A percentile compares a stretch with the other conserved stretches of the same genome.
phyloP scores from a whole-genome alignment of 2,113 vertebrate genomes.

The Pelobates fuscus region DNA sequence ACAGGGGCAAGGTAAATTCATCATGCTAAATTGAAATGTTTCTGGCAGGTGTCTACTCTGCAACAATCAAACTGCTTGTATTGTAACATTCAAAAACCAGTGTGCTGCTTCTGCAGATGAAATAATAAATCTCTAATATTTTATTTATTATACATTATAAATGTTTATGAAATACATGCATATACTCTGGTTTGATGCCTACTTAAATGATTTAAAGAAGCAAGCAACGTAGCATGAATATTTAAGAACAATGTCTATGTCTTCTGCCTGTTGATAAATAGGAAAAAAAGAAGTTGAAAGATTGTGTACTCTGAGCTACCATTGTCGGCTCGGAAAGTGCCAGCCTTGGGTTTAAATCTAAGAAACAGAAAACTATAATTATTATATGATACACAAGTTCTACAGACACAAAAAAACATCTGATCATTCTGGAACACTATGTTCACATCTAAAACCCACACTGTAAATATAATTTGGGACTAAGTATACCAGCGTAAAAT shows the following conservation, averaged over 20 bases:
- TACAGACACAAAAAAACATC: neutral
- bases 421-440: neutral
- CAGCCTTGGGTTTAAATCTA: neutral
- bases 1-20: conserved; percentile 86
- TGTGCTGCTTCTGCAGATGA: conserved; percentile 52
- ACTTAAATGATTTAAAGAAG: neutral
- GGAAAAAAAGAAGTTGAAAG: neutral
- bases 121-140: conserved; percentile 49
- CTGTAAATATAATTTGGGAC: no score
- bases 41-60: conserved; percentile 88
- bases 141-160: conserved; percentile 61
- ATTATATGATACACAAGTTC: neutral
- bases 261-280: conserved; percentile 8
- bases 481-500: no score
- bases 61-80: conserved; percentile 79
- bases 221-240: neutral
- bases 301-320: neutral
- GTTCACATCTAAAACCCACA: no score
- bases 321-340: neutral
- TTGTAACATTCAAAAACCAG: conserved; percentile 73
- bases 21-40: conserved; percentile 91
- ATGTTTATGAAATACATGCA: conserved; percentile 47
- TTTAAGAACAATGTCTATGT: neutral
- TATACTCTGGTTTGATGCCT: conserved; percentile 2
- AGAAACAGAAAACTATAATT: conserved; percentile 1